A percentile compares a stretch with the other conserved stretches of the same genome.
Conservation (phyloP, 2,888 invertebrate genomes). For the Stictocephala bisonia region DNA sequence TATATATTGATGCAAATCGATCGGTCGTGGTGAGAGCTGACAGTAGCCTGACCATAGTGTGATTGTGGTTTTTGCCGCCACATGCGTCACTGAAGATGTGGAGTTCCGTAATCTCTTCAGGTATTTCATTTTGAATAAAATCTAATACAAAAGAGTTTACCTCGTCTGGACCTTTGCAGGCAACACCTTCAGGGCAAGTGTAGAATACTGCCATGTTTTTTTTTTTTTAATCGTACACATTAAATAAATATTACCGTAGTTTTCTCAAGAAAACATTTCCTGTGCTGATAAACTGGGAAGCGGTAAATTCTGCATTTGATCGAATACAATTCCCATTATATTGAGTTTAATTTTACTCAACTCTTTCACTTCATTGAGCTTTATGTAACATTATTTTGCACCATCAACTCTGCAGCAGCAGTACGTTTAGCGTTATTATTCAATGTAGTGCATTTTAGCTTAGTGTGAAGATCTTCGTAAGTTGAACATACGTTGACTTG, state of each 20-base stretch:
- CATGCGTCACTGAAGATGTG: conserved; percentile 57
- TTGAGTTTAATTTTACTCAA: background rate
- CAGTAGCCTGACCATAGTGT: conserved; percentile 45
- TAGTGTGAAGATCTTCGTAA: no score
- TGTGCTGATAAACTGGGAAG: background rate
- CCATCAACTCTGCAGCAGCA: no score
- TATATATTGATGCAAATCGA: conserved; percentile 49
- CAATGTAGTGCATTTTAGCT: no score
- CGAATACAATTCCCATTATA: background rate
- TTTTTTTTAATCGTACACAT: background rate
- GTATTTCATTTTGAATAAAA: conserved; percentile 4
- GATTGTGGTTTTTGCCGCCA: conserved; percentile 58
- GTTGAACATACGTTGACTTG: no score
- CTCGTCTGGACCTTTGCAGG: conserved; percentile 6
- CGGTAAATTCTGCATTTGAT: conserved; percentile 19
- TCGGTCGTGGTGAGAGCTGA: conserved; percentile 45
- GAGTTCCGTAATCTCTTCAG: conserved; percentile 38
- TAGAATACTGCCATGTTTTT: conserved; percentile 2
- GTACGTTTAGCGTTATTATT: no score
- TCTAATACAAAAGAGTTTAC: conserved; percentile 2
- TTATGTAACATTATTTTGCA: no score
- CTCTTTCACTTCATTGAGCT: no score
- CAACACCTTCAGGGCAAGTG: conserved; percentile 14
- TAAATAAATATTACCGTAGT: conserved; percentile 1
- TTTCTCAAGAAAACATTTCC: conserved; percentile 19